A percentile compares a stretch with the other conserved stretches of the same genome.
phyloP scores from a whole-genome alignment of 2,113 vertebrate genomes.

The Arizona elegans region DNA sequence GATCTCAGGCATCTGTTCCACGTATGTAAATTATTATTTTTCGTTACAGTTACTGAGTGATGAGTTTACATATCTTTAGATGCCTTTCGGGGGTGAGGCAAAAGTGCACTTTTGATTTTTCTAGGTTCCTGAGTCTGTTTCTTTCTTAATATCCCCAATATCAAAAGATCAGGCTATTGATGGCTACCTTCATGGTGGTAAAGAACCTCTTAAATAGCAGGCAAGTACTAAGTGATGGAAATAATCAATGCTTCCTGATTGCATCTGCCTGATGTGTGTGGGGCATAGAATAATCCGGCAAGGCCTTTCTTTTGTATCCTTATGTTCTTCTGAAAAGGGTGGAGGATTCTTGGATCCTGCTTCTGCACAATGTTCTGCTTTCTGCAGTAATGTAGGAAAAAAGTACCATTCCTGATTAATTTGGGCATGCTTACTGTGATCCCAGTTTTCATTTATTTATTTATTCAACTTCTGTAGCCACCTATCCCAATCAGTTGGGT shows the following conservation, averaged over 20 bases:
- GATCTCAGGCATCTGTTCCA: not conserved
- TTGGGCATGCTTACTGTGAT: not conserved
- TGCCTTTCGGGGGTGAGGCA: not conserved
- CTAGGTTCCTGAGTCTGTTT: not conserved
- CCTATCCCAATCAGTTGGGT: too few relatives aligned
- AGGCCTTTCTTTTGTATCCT: too few relatives aligned
- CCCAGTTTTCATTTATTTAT: not conserved
- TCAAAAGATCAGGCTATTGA: not conserved
- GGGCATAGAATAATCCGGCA: not conserved
- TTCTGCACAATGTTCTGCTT: not conserved
- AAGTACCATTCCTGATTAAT: not conserved
- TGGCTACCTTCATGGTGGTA: not conserved
- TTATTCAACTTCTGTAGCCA: too few relatives aligned
- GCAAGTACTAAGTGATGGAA: not conserved
- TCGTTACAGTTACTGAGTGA: not conserved
- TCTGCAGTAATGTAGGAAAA: not conserved
- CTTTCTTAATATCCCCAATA: not conserved
- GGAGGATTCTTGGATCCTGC: not conserved
- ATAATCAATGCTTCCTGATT: not conserved
- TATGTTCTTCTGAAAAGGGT: not conserved
- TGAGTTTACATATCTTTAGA: not conserved
- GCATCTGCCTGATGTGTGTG: not conserved
- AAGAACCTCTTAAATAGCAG: not conserved
- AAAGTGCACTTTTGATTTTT: not conserved
- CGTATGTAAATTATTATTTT: not conserved